Base-by-base conservation (phyloP, 2,888 invertebrate species). In the Neoascia interrupta region DNA sequence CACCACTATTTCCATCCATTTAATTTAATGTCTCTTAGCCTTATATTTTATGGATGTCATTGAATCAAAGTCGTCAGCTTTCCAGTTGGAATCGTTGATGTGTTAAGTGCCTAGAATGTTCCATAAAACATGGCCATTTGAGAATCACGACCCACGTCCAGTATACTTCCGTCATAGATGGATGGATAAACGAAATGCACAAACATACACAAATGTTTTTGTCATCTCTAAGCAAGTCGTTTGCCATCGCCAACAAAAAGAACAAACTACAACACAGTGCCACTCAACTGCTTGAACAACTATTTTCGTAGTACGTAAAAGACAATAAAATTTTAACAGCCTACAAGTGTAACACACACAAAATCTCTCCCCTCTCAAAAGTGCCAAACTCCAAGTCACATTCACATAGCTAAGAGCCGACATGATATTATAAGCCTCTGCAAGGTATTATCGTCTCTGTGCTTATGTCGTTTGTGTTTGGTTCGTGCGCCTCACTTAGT, bases 391-490 rank as follows among this genome's bases (percentile, higher is more conserved):
- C 10, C 2, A 19, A 45, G 6, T 13, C 21, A 18, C 28, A 26
- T 23, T 16, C 1, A n/a, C 10, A 31, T 13, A 47, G 45, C n/a
- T n/a, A n/a, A n/a, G n/a, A n/a, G n/a, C 45, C 53, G 47, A 37
- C 37, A 49, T 49, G 41, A 58, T 64, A 23, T 15, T 31, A 53
- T 53, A 73, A 73, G 64, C 73, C 64, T 58, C 64, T 73, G 64
- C 56, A 61, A 68, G 60, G 53, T 56, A 75, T 69, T 63, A 75
- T 63, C 63, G 51, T 37, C 28, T 61, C 43, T 54, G n/a, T n/a
- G 36, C 56, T 54, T 37, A 51, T 45, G 61, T 36, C 45, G n/a
- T 54, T 49, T 68, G 61, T 54, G 49, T 53, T n/a, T 18, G 31
- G 4, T 31, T 31, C 34, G 26, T 68, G 18, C 53, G 19, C 53